These are phyloP conservation scores for Rhabdophis nuchalis DNA, from an alignment of 2,797 vertebrate genomes.

Conservation along the genomic window DNA sequence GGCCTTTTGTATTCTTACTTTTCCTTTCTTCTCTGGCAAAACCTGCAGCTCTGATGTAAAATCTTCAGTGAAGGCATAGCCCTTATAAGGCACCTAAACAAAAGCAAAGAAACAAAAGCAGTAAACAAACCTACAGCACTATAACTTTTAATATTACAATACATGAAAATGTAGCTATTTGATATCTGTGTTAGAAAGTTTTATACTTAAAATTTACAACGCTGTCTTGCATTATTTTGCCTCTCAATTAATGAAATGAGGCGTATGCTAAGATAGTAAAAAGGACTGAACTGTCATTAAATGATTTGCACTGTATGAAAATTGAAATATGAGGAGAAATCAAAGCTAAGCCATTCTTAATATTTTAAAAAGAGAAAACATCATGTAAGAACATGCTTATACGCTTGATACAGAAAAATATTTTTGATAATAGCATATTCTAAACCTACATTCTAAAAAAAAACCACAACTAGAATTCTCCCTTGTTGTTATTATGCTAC, in stretches of 20 bases:
- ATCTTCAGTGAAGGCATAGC: conserved; percentile 13
- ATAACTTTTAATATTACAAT: not conserved
- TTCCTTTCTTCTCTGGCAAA: conserved; percentile 7
- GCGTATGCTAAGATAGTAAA: not conserved
- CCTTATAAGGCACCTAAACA: not conserved
- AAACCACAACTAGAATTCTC: not conserved
- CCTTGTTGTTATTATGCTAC: conserved; percentile 25
- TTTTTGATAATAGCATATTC: conserved; percentile 11
- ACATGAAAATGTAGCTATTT: not conserved
- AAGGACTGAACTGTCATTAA: not conserved
- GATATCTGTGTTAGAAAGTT: not conserved
- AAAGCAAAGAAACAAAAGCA: not conserved
- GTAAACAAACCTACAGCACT: not conserved
- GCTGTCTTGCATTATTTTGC: not conserved
- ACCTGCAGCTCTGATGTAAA: conserved; percentile 20
- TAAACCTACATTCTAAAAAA: conserved; percentile 35
- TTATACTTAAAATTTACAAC: fast-evolving
- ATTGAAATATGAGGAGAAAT: conserved; percentile 19
- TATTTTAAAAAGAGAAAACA: not conserved
- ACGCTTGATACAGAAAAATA: not conserved
- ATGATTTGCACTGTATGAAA: not conserved
- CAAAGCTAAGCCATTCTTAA: not conserved
- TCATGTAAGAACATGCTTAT: not conserved
- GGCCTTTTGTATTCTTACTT: not conserved
- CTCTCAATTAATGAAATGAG: not conserved